Evolutionary conservation across 1,140 invertebrate genomes (phyloP).

Genomic region (Cotesia glomerata): DNA sequence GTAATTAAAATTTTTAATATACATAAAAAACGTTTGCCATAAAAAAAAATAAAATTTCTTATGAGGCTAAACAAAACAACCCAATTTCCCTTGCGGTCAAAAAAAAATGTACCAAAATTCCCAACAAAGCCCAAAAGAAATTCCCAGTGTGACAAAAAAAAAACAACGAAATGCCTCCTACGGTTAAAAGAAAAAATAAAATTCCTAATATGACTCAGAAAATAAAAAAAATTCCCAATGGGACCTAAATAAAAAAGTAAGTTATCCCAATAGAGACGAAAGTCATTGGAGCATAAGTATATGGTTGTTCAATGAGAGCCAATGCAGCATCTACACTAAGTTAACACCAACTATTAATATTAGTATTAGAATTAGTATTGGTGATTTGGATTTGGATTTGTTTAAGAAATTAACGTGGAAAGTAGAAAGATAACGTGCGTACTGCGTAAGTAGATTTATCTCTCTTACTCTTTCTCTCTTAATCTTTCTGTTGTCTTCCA

Average conservation of each 20-base stretch:
- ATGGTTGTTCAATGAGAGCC: slow-evolving; percentile 23
- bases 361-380: not conserved
- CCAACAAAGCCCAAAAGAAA: not conserved
- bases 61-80: too few relatives aligned
- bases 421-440: slow-evolving; percentile 32
- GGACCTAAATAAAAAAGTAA: slow-evolving; percentile 34
- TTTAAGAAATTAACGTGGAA: slow-evolving; percentile 64
- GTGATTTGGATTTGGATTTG: slow-evolving; percentile 44
- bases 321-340: not conserved
- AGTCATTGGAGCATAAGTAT: slow-evolving; percentile 15
- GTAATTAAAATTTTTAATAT: too few relatives aligned
- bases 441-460: too few relatives aligned
- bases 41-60: too few relatives aligned
- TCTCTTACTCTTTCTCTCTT: too few relatives aligned
- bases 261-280: slow-evolving; percentile 5
- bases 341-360: not conserved
- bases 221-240: not conserved
- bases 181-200: too few relatives aligned
- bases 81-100: not conserved
- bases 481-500: too few relatives aligned
- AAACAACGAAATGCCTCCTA: too few relatives aligned
- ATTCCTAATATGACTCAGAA: not conserved
- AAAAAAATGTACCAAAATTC: not conserved
- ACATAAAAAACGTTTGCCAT: too few relatives aligned
- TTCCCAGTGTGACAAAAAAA: too few relatives aligned